Percentiles rank a stretch among this genome's conserved stretches.
These are phyloP conservation scores for Todiramphus chloris DNA, from an alignment of 2,113 vertebrate genomes.

Conservation along the genomic window DNA sequence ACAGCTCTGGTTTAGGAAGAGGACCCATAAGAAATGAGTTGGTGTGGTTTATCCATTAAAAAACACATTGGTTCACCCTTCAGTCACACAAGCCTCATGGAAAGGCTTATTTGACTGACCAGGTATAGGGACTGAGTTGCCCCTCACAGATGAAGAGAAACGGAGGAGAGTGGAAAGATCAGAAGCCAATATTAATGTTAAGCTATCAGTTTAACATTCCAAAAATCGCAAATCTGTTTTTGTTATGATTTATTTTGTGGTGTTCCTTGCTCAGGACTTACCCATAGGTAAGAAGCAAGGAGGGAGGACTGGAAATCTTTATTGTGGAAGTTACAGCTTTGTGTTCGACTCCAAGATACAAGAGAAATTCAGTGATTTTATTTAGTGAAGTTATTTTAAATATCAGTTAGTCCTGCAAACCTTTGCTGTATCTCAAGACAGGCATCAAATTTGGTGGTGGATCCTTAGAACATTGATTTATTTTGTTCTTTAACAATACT, in stretches of 20 bases:
- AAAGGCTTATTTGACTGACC: conserved; percentile 18
- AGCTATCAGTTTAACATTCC: not conserved
- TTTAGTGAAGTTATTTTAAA: not conserved
- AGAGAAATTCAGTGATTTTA: not conserved
- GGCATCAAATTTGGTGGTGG: not conserved
- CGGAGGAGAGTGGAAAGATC: not conserved
- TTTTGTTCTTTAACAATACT: not conserved
- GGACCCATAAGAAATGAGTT: not conserved
- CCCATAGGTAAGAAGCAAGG: not conserved
- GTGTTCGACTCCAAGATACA: not conserved
- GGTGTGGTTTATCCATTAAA: not conserved
- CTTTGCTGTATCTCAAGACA: not conserved
- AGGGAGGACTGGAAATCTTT: not conserved
- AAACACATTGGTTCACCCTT: not conserved
- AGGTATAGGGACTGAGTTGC: conserved; percentile 1
- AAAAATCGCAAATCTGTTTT: not conserved
- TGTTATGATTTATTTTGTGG: not conserved
- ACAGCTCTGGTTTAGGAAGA: not conserved
- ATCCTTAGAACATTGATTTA: not conserved
- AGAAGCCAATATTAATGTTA: not conserved
- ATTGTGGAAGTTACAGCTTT: not conserved
- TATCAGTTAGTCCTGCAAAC: not conserved
- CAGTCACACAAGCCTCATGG: not conserved
- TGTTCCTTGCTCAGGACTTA: not conserved
- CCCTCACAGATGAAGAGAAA: not conserved